Conservation (phyloP, 2,888 invertebrate genomes). For the Sclerodermus sp. region DNA sequence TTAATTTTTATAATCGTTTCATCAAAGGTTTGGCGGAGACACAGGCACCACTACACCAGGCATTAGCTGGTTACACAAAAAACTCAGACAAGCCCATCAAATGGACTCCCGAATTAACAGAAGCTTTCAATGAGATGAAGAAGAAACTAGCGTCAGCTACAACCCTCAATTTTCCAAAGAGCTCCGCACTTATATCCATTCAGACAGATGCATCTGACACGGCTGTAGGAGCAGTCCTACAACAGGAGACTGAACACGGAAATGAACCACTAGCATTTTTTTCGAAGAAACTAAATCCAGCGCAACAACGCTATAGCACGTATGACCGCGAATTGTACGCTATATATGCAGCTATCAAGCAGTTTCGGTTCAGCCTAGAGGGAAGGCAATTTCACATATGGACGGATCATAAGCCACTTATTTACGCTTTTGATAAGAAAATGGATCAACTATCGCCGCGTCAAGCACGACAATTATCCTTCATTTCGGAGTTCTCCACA, state of each 20-base stretch:
- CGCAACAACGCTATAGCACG: not conserved
- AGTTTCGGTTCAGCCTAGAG: not conserved
- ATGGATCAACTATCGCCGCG: not conserved
- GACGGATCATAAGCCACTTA: not conserved
- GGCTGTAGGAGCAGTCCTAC: not conserved
- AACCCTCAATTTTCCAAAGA: too few relatives aligned
- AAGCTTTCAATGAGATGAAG: too few relatives aligned
- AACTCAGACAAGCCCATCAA: too few relatives aligned
- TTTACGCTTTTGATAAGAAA: not conserved
- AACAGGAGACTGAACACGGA: not conserved
- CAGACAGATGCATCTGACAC: not conserved
- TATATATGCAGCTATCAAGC: not conserved
- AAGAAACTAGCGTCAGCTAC: too few relatives aligned
- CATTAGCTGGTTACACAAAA: too few relatives aligned
- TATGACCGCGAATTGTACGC: not conserved
- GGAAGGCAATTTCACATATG: not conserved
- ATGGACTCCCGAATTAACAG: too few relatives aligned
- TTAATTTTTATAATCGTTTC: too few relatives aligned
- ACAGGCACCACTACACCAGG: too few relatives aligned
- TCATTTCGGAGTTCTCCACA: not conserved
- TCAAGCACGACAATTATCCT: not conserved
- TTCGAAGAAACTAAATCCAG: not conserved
- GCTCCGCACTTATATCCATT: too few relatives aligned
- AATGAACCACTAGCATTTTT: not conserved
- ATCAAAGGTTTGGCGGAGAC: too few relatives aligned